Conservation (phyloP, 1,140 invertebrate species). For the Manduca sexta region DNA sequence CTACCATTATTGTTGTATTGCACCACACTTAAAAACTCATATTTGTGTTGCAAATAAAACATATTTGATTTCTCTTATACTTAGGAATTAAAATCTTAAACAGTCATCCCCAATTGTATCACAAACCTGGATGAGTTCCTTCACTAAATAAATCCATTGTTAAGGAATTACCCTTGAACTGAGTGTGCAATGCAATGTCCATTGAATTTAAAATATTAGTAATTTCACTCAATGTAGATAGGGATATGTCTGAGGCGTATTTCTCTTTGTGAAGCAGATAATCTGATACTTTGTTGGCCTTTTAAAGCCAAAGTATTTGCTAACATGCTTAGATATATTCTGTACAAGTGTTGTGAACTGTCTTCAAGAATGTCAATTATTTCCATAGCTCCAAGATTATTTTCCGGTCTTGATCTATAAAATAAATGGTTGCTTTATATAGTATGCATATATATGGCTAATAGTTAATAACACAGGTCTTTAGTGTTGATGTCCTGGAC, state of each 20-base stretch:
- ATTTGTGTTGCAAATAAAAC: no score
- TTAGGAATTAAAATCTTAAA: no score
- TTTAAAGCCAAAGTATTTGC: constrained; percentile 54
- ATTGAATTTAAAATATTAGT: constrained; percentile 54
- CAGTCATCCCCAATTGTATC: no score
- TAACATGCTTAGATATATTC: constrained; percentile 56
- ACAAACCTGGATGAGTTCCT: no score
- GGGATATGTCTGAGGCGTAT: constrained; percentile 55
- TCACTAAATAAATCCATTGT: no score
- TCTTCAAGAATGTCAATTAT: constrained; percentile 55
- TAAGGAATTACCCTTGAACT: constrained; percentile 41
- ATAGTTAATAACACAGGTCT: no score
- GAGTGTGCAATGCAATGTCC: constrained; percentile 48
- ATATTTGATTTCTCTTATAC: no score
- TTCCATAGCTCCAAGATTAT: constrained; percentile 42
- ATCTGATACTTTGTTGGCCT: constrained; percentile 42
- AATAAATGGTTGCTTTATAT: neutral
- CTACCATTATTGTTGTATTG: no score
- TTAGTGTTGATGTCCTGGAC: no score
- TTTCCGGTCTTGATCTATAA: constrained; percentile 19
- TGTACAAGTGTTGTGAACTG: constrained; percentile 53
- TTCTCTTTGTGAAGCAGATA: constrained; percentile 49
- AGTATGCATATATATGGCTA: no score
- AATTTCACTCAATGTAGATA: constrained; percentile 51
- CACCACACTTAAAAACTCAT: no score